These are phyloP conservation scores for Nautilus pompilius DNA, from an alignment of 1,140 invertebrate species.

Conservation along the genomic window DNA sequence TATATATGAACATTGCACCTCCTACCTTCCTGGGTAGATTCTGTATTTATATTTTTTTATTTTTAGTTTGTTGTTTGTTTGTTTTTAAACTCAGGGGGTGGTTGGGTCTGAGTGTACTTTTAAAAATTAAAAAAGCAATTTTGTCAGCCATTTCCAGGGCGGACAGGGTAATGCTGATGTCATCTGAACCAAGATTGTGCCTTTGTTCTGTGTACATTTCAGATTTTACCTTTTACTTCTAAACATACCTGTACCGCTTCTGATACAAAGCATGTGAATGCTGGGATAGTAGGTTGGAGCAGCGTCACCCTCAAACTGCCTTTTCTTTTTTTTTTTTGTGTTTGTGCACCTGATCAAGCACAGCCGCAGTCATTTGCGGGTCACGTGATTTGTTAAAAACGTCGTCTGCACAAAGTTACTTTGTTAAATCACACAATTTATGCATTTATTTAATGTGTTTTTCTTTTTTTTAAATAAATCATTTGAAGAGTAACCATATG, in stretches of 20 bases:
- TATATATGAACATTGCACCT: too few relatives aligned
- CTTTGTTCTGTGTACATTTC: too few relatives aligned
- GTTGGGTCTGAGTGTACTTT: too few relatives aligned
- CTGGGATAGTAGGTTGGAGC: constrained; percentile 2
- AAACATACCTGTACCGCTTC: background rate
- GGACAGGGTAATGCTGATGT: background rate
- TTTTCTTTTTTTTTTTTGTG: too few relatives aligned
- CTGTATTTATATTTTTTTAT: too few relatives aligned
- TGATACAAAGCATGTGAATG: background rate
- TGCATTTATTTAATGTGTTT: background rate
- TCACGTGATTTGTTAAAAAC: background rate
- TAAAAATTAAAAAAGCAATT: too few relatives aligned
- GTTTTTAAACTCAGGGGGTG: too few relatives aligned
- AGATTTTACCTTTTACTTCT: background rate
- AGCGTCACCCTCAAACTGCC: background rate
- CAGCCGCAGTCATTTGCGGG: background rate
- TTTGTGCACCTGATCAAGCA: constrained; percentile 1
- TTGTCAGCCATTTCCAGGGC: background rate
- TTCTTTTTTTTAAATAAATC: background rate
- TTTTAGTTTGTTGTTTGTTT: too few relatives aligned
- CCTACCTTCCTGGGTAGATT: too few relatives aligned
- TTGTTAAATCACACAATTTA: background rate
- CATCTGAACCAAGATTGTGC: constrained; percentile 3
- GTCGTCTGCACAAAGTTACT: too few relatives aligned
- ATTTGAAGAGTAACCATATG: too few relatives aligned